Base-by-base conservation (phyloP, 2,113 vertebrate genomes). In the Petrocephalus zakoni region DNA sequence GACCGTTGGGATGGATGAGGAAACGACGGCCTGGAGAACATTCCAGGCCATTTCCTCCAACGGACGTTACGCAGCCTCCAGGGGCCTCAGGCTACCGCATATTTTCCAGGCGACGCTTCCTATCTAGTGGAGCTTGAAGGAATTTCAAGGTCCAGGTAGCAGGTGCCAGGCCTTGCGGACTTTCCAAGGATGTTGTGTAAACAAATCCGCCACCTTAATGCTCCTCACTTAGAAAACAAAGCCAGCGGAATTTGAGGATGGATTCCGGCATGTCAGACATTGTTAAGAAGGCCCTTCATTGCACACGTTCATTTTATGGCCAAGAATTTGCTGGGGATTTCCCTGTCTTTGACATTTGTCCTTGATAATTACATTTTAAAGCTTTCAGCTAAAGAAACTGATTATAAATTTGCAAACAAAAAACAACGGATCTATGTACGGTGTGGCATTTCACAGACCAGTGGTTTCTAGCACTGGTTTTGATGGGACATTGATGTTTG, bases 141-240 rank as follows among this genome's bases (percentile, higher is more conserved):
- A 92, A 94, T 93, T 93, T 92, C 93, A 88, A 85, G 51, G 91
- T 82, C 93, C 53, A 47, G 13, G 89, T 93, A 92, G 93, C 95
- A 96, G 95, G 96, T 96, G 96, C 61, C 93, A 93, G 90, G 92
- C 91, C 89, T 5, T 91, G 89, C 89, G 91, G 94, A 95, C 94
- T 96, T 96, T 95, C 94, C 94, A 95, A 95, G 95, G 95, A 95
- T 95, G 95, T 95, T 72, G 93, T 93, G 91, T 95, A 91, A 94
- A 94, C 90, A 92, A 93, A 93, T 92, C 93, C 94, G 88, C 90
- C 92, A 64, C 19, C 47, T 93, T 94, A 92, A 93, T 93, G 93
- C 92, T 92, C 91, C 94, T 95, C 93, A 89, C 91, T 92, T 92
- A 83, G 85, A 92, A 95, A 95, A 96, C 96, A 96, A 96, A 95